Evolutionary conservation across 37 sponge, comb jelly and placozoan species (phyloP).

Genomic region (Hexactinellida sp.): DNA sequence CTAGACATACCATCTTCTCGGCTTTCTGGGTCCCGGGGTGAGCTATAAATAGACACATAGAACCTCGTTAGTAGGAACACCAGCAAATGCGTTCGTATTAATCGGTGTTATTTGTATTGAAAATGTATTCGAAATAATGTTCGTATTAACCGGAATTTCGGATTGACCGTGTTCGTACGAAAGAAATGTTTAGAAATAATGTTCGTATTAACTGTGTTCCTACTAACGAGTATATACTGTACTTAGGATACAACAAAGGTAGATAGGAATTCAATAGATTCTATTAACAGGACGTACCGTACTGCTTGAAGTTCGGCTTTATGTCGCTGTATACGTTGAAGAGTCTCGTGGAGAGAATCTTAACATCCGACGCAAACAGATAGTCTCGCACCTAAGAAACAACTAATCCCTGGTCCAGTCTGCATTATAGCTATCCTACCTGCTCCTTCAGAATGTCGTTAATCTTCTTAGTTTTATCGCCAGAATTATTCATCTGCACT

Average conservation of each 20-base stretch:
- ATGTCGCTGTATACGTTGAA: neutral
- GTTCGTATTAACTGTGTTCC: too few species aligned
- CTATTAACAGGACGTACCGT: neutral
- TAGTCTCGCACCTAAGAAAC: neutral
- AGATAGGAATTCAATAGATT: neutral
- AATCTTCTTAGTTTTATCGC: neutral
- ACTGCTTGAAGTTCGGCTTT: neutral
- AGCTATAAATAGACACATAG: neutral
- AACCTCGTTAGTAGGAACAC: neutral
- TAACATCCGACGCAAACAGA: neutral
- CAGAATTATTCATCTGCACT: too few species aligned
- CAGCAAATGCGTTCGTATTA: too few species aligned
- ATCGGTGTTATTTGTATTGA: too few species aligned
- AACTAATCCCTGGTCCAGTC: neutral
- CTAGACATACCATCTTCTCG: conserved; percentile 39
- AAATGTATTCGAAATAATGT: too few species aligned
- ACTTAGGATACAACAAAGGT: too few species aligned
- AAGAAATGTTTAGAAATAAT: too few species aligned
- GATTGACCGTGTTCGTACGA: too few species aligned
- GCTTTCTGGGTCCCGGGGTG: neutral
- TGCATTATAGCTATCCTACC: neutral
- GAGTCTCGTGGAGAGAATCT: neutral
- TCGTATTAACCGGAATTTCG: too few species aligned
- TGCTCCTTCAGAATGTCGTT: neutral
- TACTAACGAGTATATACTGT: too few species aligned